Conservation (phyloP, 2,113 vertebrate genomes). For the Ranitomeya variabilis region DNA sequence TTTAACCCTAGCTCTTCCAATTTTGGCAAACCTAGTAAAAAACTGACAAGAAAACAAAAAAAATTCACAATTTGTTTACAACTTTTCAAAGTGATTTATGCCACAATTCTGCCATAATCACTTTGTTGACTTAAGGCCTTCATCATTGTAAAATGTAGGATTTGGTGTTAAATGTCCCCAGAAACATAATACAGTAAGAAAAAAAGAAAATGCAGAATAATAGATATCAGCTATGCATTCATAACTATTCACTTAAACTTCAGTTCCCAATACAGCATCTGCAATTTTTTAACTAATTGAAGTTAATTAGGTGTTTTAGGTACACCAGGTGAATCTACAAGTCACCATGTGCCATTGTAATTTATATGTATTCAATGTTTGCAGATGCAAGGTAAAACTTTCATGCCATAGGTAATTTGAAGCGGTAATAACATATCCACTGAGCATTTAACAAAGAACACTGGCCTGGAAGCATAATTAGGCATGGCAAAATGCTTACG, state of each 20-base stretch:
- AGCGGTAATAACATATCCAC: slow-evolving; percentile 25
- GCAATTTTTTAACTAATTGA: slow-evolving; percentile 10
- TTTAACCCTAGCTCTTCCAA: too few species aligned
- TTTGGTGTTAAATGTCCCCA: too few species aligned
- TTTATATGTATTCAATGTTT: slow-evolving; percentile 31
- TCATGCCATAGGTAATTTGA: slow-evolving; percentile 31
- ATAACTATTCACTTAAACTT: not conserved
- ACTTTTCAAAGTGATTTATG: too few species aligned
- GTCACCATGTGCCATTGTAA: slow-evolving; percentile 22
- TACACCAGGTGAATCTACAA: slow-evolving; percentile 30
- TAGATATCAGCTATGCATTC: not conserved
- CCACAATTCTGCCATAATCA: too few species aligned
- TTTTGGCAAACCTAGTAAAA: too few species aligned
- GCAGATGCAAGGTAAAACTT: slow-evolving; percentile 18
- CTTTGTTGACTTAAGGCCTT: too few species aligned
- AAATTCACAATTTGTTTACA: too few species aligned
- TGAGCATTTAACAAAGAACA: slow-evolving; percentile 10
- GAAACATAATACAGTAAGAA: too few species aligned
- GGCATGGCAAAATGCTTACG: slow-evolving; percentile 38
- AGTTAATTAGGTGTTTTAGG: slow-evolving; percentile 27
- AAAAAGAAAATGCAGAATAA: not conserved
- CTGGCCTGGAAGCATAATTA: slow-evolving; percentile 28
- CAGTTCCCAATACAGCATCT: not conserved
- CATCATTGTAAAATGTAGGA: too few species aligned
- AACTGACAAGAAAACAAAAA: too few species aligned